Percentiles rank a stretch among this genome's conserved stretches.
These are phyloP conservation scores for Tetrapedia diversipes DNA, from an alignment of 2,888 invertebrate species.

Conservation along the genomic window DNA sequence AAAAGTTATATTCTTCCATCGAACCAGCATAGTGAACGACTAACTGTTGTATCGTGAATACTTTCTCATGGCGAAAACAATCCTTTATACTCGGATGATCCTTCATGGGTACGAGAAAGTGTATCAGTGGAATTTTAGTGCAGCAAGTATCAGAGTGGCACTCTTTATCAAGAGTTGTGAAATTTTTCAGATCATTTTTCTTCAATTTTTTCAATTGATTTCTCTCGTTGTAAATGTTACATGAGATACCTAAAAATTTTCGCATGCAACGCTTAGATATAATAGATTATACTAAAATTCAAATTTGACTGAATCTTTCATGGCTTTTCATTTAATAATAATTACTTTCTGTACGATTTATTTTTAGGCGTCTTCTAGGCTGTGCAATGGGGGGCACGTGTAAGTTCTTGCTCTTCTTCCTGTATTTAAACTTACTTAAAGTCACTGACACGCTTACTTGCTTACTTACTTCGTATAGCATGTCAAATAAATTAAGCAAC, in stretches of 20 bases:
- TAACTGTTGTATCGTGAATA: conserved; percentile 7
- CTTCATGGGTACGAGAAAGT: conserved; percentile 7
- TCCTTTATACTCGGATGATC: conserved; percentile 21
- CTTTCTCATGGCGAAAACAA: conserved; percentile 25
- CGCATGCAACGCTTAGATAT: conserved; percentile 21
- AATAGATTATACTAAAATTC: neutral
- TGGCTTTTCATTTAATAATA: neutral
- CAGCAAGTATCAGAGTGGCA: conserved; percentile 15
- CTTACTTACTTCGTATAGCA: neutral
- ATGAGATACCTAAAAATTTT: neutral
- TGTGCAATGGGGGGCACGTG: conserved; percentile 79
- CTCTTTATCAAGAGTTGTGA: neutral
- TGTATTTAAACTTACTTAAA: too few relatives aligned
- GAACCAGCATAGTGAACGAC: conserved; percentile 3
- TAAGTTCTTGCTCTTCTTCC: conserved; percentile 64
- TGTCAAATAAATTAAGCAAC: neutral
- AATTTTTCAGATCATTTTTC: neutral
- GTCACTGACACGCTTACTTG: too few relatives aligned
- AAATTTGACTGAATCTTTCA: neutral
- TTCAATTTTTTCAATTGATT: neutral
- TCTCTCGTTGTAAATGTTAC: neutral
- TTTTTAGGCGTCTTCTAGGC: conserved; percentile 75
- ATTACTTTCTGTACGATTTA: conserved; percentile 1
- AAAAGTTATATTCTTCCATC: conserved; percentile 4
- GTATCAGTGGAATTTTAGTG: conserved; percentile 18